Conservation (phyloP, 1,140 invertebrate genomes). For the Nomia melanderi region DNA sequence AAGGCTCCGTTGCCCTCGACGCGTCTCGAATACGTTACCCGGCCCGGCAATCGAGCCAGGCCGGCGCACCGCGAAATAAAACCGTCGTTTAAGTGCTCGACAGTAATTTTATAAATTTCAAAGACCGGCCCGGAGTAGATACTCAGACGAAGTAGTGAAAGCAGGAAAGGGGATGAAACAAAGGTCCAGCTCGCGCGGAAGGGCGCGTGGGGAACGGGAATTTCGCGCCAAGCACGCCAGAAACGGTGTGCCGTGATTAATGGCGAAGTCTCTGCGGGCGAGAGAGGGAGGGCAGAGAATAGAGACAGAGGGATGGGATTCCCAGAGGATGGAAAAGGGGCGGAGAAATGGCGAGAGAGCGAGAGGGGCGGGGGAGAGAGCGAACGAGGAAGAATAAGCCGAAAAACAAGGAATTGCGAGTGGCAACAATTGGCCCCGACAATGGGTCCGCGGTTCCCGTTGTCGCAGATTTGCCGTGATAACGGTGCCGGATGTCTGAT, state of each 20-base stretch:
- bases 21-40: not conserved
- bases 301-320: no score
- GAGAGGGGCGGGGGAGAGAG: not conserved
- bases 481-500: slow-evolving; percentile 10
- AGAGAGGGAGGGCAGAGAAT: no score
- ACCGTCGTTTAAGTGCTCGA: slow-evolving; percentile 26
- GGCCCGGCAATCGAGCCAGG: not conserved
- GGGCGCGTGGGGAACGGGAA: not conserved
- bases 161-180: slow-evolving; percentile 2
- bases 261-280: not conserved
- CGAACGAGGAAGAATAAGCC: not conserved
- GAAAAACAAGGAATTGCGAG: slow-evolving; percentile 22
- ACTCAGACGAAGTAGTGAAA: slow-evolving; percentile 7
- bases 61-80: not conserved
- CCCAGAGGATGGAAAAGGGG: no score
- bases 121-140: not conserved
- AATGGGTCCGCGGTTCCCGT: slow-evolving; percentile 20
- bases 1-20: no score
- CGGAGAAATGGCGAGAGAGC: not conserved
- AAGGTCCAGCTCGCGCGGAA: slow-evolving; percentile 18
- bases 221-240: not conserved
- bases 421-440: slow-evolving; percentile 18
- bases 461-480: slow-evolving; percentile 25
- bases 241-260: slow-evolving; percentile 19
- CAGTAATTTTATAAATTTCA: slow-evolving; percentile 31